Percentiles rank a stretch among this genome's conserved stretches.
Evolutionary conservation across 1,140 invertebrate genomes (phyloP).

Genomic region (Diorhabda elongata): DNA sequence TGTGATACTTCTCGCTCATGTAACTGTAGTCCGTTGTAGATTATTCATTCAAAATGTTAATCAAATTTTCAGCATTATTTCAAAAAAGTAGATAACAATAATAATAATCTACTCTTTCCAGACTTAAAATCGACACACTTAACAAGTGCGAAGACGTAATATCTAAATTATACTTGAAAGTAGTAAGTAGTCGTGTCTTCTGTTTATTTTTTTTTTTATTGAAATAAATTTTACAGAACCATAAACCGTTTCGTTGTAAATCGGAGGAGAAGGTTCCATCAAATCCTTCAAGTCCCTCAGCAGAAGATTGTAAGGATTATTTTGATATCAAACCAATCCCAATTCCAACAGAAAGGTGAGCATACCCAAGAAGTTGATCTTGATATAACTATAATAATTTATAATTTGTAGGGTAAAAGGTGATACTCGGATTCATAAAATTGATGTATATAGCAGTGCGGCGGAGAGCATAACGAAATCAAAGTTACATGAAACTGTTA

Average conservation of each 20-base stretch:
- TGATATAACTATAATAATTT: not conserved
- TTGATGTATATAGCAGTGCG: slow-evolving; percentile 36
- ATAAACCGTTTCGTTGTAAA: not conserved
- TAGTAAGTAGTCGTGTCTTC: slow-evolving; percentile 48
- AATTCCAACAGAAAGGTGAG: slow-evolving; percentile 47
- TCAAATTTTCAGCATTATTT: not conserved
- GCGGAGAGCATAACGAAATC: slow-evolving; percentile 24
- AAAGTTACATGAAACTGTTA: slow-evolving; percentile 4
- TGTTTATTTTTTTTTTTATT: not conserved
- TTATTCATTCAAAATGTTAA: not conserved
- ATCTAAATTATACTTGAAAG: slow-evolving; percentile 58
- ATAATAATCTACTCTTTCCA: slow-evolving; percentile 44
- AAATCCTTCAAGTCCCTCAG: slow-evolving; percentile 47
- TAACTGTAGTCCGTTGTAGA: no score
- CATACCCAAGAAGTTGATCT: not conserved
- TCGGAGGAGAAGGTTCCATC: slow-evolving; percentile 33
- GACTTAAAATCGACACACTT: slow-evolving; percentile 62
- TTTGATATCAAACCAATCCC: slow-evolving; percentile 38
- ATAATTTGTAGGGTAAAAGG: slow-evolving; percentile 2
- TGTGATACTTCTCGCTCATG: no score
- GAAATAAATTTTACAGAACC: slow-evolving; percentile 12
- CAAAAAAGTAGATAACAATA: not conserved
- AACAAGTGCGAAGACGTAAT: slow-evolving; percentile 62
- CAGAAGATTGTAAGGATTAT: slow-evolving; percentile 31
- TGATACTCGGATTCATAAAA: slow-evolving; percentile 23